These are phyloP conservation scores for Prenolepis imparis DNA, from an alignment of 2,888 invertebrate genomes.

Conservation along the genomic window DNA sequence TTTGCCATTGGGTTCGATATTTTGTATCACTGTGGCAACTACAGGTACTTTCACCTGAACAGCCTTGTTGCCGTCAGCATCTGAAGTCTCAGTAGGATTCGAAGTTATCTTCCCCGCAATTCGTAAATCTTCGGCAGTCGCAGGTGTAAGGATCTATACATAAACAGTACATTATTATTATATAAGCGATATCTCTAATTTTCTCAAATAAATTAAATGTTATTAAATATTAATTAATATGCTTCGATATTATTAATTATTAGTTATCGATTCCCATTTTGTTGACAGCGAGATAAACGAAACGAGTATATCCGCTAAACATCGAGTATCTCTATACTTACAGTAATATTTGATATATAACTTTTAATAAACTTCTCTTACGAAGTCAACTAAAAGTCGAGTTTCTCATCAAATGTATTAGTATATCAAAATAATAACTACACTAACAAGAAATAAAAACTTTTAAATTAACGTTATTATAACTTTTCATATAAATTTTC, in stretches of 20 bases:
- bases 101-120: slow-evolving; percentile 89
- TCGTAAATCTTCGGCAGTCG: slow-evolving; percentile 91
- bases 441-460: not conserved
- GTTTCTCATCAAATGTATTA: slow-evolving; percentile 21
- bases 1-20: slow-evolving; percentile 87
- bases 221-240: slow-evolving; percentile 16
- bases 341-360: slow-evolving; percentile 22
- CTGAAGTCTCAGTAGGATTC: slow-evolving; percentile 77
- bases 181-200: not conserved
- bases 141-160: slow-evolving; percentile 90
- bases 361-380: slow-evolving; percentile 29
- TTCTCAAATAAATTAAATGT: not conserved
- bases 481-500: not conserved
- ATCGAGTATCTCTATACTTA: slow-evolving; percentile 8
- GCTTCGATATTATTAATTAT: not conserved
- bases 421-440: slow-evolving; percentile 5
- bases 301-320: slow-evolving; percentile 11
- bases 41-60: slow-evolving; percentile 89
- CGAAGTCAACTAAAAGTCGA: slow-evolving; percentile 4
- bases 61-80: slow-evolving; percentile 84
- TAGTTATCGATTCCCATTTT: not conserved
- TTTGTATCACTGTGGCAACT: slow-evolving; percentile 89
- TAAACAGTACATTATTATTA: not conserved
- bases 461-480: slow-evolving; percentile 21
- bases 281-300: slow-evolving; percentile 15